These are phyloP conservation scores for Channallabes apus DNA, from an alignment of 2,797 vertebrate species.

Conservation along the genomic window DNA sequence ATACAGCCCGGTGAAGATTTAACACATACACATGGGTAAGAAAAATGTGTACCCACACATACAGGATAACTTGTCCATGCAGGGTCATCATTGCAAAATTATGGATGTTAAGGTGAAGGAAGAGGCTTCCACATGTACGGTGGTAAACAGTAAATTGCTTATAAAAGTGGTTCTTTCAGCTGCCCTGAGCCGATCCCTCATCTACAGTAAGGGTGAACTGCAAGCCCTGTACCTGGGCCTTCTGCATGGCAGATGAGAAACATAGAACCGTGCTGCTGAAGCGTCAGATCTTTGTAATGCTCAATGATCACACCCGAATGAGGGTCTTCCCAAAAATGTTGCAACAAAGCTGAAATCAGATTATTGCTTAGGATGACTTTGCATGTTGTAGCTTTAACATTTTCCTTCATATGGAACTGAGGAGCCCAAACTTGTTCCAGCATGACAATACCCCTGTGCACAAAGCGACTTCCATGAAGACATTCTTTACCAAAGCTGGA, in stretches of 20 bases:
- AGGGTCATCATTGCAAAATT: background rate
- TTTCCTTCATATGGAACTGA: background rate
- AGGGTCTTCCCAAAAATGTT: background rate
- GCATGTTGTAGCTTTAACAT: background rate
- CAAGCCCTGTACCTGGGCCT: too few species aligned
- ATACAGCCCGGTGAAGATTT: constrained; percentile 37
- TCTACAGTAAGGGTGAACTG: too few species aligned
- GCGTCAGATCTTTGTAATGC: background rate
- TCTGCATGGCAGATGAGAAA: too few species aligned
- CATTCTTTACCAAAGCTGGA: background rate
- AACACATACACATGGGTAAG: background rate
- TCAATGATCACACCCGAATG: background rate
- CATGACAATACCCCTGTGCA: background rate
- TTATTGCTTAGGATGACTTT: background rate
- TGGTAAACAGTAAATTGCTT: background rate
- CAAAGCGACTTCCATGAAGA: background rate
- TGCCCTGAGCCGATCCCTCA: too few species aligned
- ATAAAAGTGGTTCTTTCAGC: background rate
- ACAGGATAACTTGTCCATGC: background rate
- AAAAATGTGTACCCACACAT: constrained; percentile 6
- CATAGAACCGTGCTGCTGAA: background rate
- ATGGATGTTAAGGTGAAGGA: background rate
- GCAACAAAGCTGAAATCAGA: background rate
- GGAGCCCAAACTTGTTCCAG: background rate
- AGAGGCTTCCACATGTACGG: background rate